A percentile compares a stretch with the other conserved stretches of the same genome.
Conservation (phyloP, 2,113 vertebrate genomes). For the Verasper variegatus region DNA sequence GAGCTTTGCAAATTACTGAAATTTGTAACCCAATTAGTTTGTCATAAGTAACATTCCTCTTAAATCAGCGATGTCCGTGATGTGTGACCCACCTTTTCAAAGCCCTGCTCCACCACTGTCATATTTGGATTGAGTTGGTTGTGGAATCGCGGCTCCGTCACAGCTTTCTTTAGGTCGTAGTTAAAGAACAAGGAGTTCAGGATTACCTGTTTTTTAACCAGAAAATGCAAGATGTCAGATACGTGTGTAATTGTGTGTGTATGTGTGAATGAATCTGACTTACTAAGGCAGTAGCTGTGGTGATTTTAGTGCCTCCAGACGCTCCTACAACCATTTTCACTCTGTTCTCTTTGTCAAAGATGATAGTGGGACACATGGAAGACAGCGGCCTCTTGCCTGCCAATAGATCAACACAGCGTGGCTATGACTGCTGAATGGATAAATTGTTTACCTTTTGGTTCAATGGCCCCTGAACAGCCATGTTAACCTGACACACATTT, state of each 20-base stretch:
- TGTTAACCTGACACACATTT: background rate
- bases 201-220: slow-evolving; percentile 83
- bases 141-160: slow-evolving; percentile 90
- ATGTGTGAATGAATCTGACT: slow-evolving; percentile 24
- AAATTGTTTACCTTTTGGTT: background rate
- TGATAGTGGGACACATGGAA: slow-evolving; percentile 91
- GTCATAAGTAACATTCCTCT: background rate
- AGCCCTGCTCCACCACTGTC: slow-evolving; percentile 83
- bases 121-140: slow-evolving; percentile 91
- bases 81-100: slow-evolving; percentile 77
- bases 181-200: slow-evolving; percentile 93
- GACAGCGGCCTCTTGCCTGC: slow-evolving; percentile 94
- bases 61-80: background rate
- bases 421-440: background rate
- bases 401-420: slow-evolving; percentile 33
- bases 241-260: background rate
- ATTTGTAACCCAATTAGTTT: background rate
- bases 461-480: background rate
- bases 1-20: no score
- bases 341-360: slow-evolving; percentile 87
- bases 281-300: slow-evolving; percentile 92
- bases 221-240: background rate
- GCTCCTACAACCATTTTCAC: slow-evolving; percentile 95
- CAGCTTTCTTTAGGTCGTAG: slow-evolving; percentile 87
- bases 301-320: slow-evolving; percentile 94